Base-by-base conservation (phyloP, 2,113 vertebrate species). In the Morone chrysops region DNA sequence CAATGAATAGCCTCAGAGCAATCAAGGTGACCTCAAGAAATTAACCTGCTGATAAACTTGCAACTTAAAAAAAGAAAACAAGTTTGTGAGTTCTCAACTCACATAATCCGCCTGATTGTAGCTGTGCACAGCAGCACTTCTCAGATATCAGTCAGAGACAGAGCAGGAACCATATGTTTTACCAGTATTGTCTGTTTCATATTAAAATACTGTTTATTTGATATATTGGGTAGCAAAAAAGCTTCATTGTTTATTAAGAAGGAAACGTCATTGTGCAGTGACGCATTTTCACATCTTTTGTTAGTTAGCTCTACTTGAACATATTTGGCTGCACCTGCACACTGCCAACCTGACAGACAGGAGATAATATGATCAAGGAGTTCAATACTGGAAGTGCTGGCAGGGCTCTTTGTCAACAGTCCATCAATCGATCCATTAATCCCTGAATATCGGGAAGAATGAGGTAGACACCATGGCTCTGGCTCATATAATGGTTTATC, bases 371-470 rank as follows among this genome's bases (percentile, higher is more conserved):
- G 17, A 87, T 41, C 41, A 71, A 62, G 40, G 56, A 66, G 40
- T 57, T 75, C 60, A 82, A 70, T 66, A 76, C 18, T 43, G 11
- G 63, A 87, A 78, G 57, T 70, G 79, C 82, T 31, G 43, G n/a
- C 68, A 12, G 7, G 59, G 71, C 65, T 70, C 40, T 76, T n/a
- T 70, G 59, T 76, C 79, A 87, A 51, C 47, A 67, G 70, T 47
- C 63, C 57, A 61, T 83, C 73, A 73, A 87, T 76, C 2, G 36
- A 89, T 81, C 82, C 14, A 61, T 62, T 61, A 61, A 70, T 40
- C 72, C 40, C 13, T n/a, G 38, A 20, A 40, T 62, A 78, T 71
- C 3, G 0, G 20, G 59, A 62, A 56, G n/a, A 36, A 47, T 38
- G 53, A 51, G 20, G 25, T 9, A 36, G 25, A 45, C 54, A 20